phyloP scores from a whole-genome alignment of 2,888 invertebrate species.

The Pogonocherus hispidulus region DNA sequence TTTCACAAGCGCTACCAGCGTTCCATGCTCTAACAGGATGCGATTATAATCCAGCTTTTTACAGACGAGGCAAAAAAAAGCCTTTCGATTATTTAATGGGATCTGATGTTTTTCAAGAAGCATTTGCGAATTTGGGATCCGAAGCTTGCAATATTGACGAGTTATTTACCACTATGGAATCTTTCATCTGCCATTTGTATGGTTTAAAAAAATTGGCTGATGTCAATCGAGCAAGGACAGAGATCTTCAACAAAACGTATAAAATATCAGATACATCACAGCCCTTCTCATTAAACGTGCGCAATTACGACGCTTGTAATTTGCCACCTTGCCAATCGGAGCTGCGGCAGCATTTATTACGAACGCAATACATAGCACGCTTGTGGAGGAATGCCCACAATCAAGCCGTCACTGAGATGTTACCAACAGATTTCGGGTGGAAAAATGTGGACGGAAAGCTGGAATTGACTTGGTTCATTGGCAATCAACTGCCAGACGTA shows the following conservation, averaged over 20 bases:
- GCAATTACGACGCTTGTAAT: constrained; percentile 53
- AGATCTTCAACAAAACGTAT: constrained; percentile 53
- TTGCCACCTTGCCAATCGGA: constrained; percentile 48
- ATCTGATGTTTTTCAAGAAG: constrained; percentile 31
- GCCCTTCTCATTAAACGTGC: constrained; percentile 50
- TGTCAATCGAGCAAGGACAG: constrained; percentile 48
- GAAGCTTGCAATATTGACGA: constrained; percentile 8
- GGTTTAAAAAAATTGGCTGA: constrained; percentile 47
- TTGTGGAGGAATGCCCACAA: constrained; percentile 16
- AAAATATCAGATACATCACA: constrained; percentile 52
- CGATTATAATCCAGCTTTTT: constrained; percentile 40
- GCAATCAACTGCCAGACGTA: constrained; percentile 51
- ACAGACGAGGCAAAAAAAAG: neutral
- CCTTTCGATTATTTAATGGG: neutral
- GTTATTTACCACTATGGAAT: constrained; percentile 21
- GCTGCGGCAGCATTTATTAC: constrained; percentile 7
- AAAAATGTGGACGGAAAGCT: constrained; percentile 31
- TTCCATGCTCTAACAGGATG: constrained; percentile 59
- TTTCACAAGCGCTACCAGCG: constrained; percentile 52
- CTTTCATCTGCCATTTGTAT: constrained; percentile 48
- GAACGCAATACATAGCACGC: constrained; percentile 14
- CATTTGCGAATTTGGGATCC: neutral
- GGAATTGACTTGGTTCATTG: constrained; percentile 48
- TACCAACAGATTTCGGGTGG: constrained; percentile 8
- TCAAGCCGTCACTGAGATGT: neutral